phyloP scores from a whole-genome alignment of 2,113 vertebrate genomes.

The Erpornis zantholeuca region DNA sequence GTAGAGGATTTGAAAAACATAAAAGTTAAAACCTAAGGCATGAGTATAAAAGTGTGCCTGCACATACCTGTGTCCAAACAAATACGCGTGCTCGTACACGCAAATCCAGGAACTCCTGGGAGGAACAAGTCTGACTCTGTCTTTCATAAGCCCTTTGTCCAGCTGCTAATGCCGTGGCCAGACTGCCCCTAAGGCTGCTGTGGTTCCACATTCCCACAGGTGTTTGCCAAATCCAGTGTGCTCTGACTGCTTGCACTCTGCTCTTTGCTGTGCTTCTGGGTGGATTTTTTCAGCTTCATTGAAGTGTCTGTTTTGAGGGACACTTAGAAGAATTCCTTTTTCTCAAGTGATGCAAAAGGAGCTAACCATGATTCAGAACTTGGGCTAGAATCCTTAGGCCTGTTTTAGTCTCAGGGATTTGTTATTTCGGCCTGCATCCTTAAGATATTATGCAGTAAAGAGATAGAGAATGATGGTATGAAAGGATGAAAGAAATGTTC shows the following conservation, averaged over 20 bases:
- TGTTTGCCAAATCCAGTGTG: background rate
- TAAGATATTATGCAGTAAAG: background rate
- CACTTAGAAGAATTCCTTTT: background rate
- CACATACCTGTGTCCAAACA: fast-evolving
- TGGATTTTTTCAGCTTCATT: background rate
- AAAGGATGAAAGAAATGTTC: background rate
- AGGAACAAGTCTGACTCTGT: background rate
- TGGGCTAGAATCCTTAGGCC: background rate
- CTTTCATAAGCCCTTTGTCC: background rate
- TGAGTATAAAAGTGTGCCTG: background rate
- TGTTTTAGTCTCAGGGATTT: background rate
- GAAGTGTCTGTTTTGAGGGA: background rate
- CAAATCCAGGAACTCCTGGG: background rate
- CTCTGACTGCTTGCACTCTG: background rate
- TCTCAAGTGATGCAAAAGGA: background rate
- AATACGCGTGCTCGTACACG: fast-evolving
- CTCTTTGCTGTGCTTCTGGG: background rate
- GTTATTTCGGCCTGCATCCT: background rate
- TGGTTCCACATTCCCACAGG: background rate
- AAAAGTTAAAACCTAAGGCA: too few relatives aligned
- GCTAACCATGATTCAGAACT: background rate
- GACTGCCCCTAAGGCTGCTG: background rate
- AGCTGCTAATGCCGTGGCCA: background rate
- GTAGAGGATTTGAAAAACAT: too few relatives aligned
- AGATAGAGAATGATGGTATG: background rate